Evolutionary conservation across 2,888 invertebrate species (phyloP), one percentile per base, ranked within the genome.

Genomic region (Morinoia aosen): DNA sequence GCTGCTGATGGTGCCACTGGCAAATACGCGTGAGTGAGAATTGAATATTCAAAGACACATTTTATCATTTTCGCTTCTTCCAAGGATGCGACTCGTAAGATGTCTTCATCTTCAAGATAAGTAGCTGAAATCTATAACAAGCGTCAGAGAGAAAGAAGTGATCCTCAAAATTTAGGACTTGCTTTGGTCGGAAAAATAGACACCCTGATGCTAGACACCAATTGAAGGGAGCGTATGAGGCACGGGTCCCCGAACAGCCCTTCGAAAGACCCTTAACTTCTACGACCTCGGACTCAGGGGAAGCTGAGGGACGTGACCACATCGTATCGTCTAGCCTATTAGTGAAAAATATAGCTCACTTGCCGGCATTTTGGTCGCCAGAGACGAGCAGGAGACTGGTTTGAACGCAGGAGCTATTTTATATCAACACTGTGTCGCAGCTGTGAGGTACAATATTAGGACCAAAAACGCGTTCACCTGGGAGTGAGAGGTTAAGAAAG

Each of bases 321-420:
- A 57, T 33, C 93, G 58, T 0, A 16, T 57, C 93, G 93, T 33
- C 93, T 3, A 90, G 90, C 19, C 93, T 57, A 93, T 93, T 93
- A 93, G 93, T 57, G 93, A 39, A 93, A 91, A 93, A 93, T 93
- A 93, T 57, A 33, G 93, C 57, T 57, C 57, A 48, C 90, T 90
- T 90, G 40, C 90, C 90, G 10, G 7, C 40, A 16, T 90, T 76
- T 76, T 33, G 25, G 76, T 25, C 19, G 76, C 25, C 76, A 33
- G 76, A 76, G 33, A 76, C 25, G 76, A 25, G 25, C 76, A 76
- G 33, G 76, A 76, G 76, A 76, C 76, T 61, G 61, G 76, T 33
- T 76, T 76, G 76, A 76, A 76, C 76, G 76, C 76, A 19, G 33
- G 10, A 33, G 33, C 8, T 33, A 7, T 76, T 76, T 76, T 33